Conservation (phyloP, 2,888 invertebrate species). For the Hypsopygia costalis region DNA sequence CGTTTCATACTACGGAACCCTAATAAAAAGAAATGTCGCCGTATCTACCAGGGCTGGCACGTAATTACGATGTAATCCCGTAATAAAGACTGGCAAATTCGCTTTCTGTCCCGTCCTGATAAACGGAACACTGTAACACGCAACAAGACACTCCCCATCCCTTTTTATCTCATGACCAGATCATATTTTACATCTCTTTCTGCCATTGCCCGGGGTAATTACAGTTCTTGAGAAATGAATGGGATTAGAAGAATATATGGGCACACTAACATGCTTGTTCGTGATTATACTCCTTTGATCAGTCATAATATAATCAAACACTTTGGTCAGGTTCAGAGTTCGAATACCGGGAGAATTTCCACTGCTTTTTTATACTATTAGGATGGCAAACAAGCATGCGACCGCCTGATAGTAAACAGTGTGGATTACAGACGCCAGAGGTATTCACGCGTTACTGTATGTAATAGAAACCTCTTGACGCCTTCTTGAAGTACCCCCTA, state of each 20-base stretch:
- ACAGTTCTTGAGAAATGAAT: not conserved
- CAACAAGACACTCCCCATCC: conserved; percentile 2
- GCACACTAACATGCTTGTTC: not conserved
- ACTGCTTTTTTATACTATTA: no score
- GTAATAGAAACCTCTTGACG: no score
- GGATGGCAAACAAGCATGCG: no score
- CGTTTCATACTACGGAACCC: conserved; percentile 7
- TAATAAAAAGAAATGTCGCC: conserved; percentile 18
- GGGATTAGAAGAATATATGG: conserved; percentile 2
- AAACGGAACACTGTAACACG: conserved; percentile 7
- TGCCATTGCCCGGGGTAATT: conserved; percentile 1
- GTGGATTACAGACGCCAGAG: no score
- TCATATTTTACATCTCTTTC: conserved; percentile 7
- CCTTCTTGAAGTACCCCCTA: no score
- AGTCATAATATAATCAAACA: no score
- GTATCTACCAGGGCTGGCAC: conserved; percentile 10
- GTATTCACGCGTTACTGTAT: no score
- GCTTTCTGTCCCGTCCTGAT: conserved; percentile 10
- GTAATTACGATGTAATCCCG: conserved; percentile 20
- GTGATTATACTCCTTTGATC: no score
- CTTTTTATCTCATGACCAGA: not conserved
- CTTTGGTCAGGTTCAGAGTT: no score
- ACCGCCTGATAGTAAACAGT: no score
- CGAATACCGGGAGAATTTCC: no score
- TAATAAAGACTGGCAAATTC: conserved; percentile 17